Conservation (phyloP, 2,797 vertebrate species). For the Galagoides demidoff region DNA sequence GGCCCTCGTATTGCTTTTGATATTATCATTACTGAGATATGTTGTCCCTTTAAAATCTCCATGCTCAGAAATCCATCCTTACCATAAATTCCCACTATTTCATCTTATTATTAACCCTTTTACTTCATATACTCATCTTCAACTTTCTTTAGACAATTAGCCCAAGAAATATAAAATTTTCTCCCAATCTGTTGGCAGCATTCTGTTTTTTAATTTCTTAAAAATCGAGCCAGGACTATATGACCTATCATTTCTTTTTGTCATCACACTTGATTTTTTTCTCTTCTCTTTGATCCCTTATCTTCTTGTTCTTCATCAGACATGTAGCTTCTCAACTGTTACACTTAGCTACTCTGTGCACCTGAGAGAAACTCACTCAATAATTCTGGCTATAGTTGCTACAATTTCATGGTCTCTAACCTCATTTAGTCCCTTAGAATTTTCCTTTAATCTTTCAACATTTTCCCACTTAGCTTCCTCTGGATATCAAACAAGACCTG, state of each 20-base stretch:
- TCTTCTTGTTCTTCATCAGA: conserved; percentile 3
- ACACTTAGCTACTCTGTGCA: not conserved
- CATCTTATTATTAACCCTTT: not conserved
- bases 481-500: conserved; percentile 12
- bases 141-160: not conserved
- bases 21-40: not conserved
- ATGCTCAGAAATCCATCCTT: not conserved
- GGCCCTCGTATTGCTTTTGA: not conserved
- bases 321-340: not conserved
- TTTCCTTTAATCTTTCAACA: conserved; percentile 23
- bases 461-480: not conserved
- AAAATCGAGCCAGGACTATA: not conserved
- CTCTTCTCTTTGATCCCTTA: not conserved
- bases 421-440: conserved; percentile 33
- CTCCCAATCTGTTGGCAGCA: not conserved
- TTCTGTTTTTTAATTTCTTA: conserved; percentile 9
- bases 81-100: not conserved
- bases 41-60: not conserved
- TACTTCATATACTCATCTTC: not conserved
- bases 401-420: not conserved
- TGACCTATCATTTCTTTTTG: not conserved
- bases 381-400: not conserved
- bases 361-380: conserved; percentile 16
- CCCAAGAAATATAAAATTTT: not conserved
- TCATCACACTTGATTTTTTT: not conserved